Evolutionary conservation across 2,113 vertebrate genomes (phyloP).

Genomic region (Halcyon malimbica): DNA sequence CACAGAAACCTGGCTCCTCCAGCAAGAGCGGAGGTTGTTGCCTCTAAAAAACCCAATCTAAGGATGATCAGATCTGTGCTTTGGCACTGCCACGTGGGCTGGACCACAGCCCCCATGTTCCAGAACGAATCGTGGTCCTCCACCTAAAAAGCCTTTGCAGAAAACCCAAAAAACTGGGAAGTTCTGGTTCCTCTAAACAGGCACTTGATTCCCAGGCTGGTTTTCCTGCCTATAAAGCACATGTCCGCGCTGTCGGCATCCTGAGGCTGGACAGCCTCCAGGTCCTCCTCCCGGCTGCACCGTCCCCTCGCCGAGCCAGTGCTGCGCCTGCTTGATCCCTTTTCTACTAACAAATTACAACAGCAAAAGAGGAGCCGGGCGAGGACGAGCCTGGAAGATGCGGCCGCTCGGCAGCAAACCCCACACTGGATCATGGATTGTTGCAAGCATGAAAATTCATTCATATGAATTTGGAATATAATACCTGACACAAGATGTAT

Average conservation of each 20-base stretch:
- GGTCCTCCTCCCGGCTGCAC: background rate
- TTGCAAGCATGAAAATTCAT: slow-evolving; percentile 73
- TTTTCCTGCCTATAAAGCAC: background rate
- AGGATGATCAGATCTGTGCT: rapidly evolving
- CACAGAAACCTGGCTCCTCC: background rate
- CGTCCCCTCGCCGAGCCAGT: background rate
- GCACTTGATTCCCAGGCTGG: background rate
- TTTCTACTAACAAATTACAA: background rate
- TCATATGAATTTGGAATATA: slow-evolving; percentile 80
- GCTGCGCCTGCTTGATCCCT: background rate
- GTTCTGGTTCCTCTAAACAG: background rate
- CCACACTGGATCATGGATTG: slow-evolving; percentile 14
- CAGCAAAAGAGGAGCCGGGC: background rate
- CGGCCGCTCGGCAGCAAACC: background rate
- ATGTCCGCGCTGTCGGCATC: rapidly evolving
- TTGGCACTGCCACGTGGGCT: background rate
- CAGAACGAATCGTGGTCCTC: rapidly evolving
- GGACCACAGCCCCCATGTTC: background rate
- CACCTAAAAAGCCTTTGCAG: background rate
- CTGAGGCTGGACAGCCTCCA: background rate
- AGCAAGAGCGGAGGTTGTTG: background rate
- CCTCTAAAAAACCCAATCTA: background rate
- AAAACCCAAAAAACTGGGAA: background rate
- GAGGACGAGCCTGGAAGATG: background rate
- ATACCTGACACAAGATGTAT: slow-evolving; percentile 82